These are phyloP conservation scores for Asteroscopus sphinx DNA, from an alignment of 2,888 invertebrate species.

Conservation along the genomic window DNA sequence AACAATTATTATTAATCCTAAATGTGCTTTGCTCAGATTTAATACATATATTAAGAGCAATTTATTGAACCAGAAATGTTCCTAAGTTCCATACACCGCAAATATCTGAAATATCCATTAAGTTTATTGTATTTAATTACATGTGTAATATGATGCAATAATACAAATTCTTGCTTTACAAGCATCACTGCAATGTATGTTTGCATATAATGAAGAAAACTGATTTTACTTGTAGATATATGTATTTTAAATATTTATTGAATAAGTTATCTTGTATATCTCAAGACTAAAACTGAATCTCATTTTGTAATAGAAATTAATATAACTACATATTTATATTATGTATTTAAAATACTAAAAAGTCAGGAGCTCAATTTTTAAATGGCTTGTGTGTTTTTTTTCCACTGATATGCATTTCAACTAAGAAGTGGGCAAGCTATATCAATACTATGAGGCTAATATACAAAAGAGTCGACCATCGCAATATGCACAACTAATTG, in stretches of 20 bases:
- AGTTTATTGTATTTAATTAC: not conserved
- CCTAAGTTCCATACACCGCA: not conserved
- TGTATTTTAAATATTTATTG: slow-evolving; percentile 23
- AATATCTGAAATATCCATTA: not conserved
- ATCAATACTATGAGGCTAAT: no score
- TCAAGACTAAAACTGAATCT: slow-evolving; percentile 62
- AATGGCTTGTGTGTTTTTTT: not conserved
- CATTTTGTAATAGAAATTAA: slow-evolving; percentile 47
- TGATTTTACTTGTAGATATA: slow-evolving; percentile 28
- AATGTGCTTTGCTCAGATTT: no score
- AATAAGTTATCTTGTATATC: slow-evolving; percentile 46
- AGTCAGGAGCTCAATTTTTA: no score
- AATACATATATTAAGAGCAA: no score
- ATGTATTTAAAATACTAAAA: not conserved
- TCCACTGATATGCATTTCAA: no score
- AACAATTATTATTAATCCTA: no score
- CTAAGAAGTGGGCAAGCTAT: no score
- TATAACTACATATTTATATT: slow-evolving; percentile 18
- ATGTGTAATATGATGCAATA: not conserved
- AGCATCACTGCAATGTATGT: slow-evolving; percentile 11
- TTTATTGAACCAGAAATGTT: not conserved
- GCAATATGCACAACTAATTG: no score
- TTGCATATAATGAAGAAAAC: not conserved
- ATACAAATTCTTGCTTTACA: not conserved
- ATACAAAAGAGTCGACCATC: no score